Conservation (phyloP, 2,888 invertebrate genomes). For the Ommatoiulus sabulosus region DNA sequence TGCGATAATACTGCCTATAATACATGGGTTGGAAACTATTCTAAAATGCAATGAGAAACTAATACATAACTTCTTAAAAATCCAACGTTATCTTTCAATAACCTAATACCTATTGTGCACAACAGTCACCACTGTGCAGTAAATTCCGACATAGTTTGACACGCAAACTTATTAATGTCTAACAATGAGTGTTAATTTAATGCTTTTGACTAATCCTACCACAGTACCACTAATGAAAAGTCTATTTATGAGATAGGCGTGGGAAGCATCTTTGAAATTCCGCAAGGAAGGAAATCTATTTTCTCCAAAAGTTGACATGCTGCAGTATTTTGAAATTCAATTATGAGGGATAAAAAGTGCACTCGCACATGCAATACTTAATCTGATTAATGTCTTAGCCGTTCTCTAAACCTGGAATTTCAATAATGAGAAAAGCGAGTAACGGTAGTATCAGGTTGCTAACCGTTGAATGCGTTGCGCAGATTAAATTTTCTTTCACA, state of each 20-base stretch:
- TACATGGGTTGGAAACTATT: too few relatives aligned
- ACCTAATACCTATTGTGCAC: too few relatives aligned
- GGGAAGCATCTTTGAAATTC: not conserved
- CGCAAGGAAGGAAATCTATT: not conserved
- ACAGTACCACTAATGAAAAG: not conserved
- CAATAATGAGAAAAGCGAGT: not conserved
- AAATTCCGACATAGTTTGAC: not conserved
- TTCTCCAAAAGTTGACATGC: not conserved
- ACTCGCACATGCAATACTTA: not conserved
- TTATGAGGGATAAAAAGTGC: not conserved
- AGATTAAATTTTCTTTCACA: not conserved
- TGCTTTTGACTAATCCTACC: not conserved
- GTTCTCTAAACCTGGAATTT: not conserved
- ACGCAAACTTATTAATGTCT: not conserved
- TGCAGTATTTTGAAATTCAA: not conserved
- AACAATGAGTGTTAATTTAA: not conserved
- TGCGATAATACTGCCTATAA: too few relatives aligned
- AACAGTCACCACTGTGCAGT: too few relatives aligned
- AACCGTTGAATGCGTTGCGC: not conserved
- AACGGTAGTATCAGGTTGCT: not conserved
- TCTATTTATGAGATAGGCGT: not conserved
- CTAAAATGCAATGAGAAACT: too few relatives aligned
- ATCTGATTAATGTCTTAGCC: slow-evolving; percentile 30
- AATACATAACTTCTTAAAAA: too few relatives aligned
- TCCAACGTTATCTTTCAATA: too few relatives aligned